Percentiles rank a stretch among this genome's conserved stretches.
Evolutionary conservation across 2,888 invertebrate genomes (phyloP).

Genomic region (Branchipolynoe longqiensis): DNA sequence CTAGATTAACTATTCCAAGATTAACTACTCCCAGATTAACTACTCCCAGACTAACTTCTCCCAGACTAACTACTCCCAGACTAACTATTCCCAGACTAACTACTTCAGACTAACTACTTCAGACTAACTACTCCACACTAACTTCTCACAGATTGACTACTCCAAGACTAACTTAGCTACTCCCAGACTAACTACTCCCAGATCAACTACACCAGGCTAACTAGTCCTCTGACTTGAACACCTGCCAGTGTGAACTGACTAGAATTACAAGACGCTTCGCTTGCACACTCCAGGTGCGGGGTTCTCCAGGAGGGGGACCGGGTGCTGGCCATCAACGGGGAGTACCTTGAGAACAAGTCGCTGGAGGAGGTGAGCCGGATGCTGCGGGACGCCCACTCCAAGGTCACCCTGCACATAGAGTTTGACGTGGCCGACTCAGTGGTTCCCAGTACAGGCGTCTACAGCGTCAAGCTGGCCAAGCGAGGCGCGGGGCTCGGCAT

Average conservation of each 20-base stretch:
- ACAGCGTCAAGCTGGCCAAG: slow-evolving; percentile 91
- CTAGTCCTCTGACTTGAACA: no score
- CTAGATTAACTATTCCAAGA: background rate
- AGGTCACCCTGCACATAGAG: slow-evolving; percentile 91
- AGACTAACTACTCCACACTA: background rate
- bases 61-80: background rate
- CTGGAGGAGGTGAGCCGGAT: slow-evolving; percentile 81
- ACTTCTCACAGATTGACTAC: background rate
- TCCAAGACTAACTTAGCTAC: no score
- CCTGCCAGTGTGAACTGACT: background rate
- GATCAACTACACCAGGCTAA: no score
- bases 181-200: no score
- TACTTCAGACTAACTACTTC: background rate
- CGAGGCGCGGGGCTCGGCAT: slow-evolving; percentile 90
- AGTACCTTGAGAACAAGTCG: slow-evolving; percentile 83
- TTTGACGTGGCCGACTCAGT: slow-evolving; percentile 96
- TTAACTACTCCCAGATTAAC: background rate
- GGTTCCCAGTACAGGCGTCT: slow-evolving; percentile 93
- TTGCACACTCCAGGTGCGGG: slow-evolving; percentile 75
- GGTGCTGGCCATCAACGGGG: slow-evolving; percentile 91
- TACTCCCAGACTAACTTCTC: background rate
- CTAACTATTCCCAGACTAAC: background rate
- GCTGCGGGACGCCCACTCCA: slow-evolving; percentile 79
- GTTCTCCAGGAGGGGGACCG: slow-evolving; percentile 87
- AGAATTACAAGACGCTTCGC: background rate